Evolutionary conservation across 1,140 invertebrate species (phyloP), one percentile per base, ranked within the genome.

Genomic region (Pseudoatta argentina): DNA sequence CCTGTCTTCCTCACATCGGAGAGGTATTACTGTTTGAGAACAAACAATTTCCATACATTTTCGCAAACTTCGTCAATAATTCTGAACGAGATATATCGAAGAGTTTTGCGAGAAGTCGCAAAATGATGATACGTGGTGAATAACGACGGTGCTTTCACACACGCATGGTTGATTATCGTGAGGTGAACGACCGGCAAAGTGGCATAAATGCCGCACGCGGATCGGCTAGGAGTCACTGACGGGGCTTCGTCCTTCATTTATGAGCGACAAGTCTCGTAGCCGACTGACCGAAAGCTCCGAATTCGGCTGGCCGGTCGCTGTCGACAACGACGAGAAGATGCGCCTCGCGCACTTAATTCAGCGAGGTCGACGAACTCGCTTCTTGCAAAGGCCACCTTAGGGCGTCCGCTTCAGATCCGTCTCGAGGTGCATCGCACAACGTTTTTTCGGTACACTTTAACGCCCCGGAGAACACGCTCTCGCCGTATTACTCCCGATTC

Each of bases 131-230:
- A 86, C 82, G 82, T 83, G 55, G 21, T 64, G 75, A 88, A 75
- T 83, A 83, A 90, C 67, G 82, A 51, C 51, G 81, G 57, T 72
- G 72, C 66, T 71, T 85, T 57, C 48, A 24, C 57, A 64, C 72
- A 72, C 72, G 69, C 87, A 87, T 71, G 81, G 69, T 83, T 55
- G 72, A 83, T 71, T 83, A 78, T 63, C 71, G 34, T 39, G 76
- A 85, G 91, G 91, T 92, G 91, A 92, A 92, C 78, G 91, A 92
- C 91, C 91, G 87, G 66, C 79, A 89, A 88, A 92, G 83, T 91
- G 87, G 89, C 78, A 71, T 88, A 87, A 90, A 77, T 88, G 69
- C 82, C 85, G 76, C 85, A 77, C 44, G 81, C 85, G 69, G 85
- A 89, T 77, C 27, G 44, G 72, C 34, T 73, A 86, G 34, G n/a